phyloP scores from a whole-genome alignment of 2,888 invertebrate genomes.

The Cheilosia pagana region DNA sequence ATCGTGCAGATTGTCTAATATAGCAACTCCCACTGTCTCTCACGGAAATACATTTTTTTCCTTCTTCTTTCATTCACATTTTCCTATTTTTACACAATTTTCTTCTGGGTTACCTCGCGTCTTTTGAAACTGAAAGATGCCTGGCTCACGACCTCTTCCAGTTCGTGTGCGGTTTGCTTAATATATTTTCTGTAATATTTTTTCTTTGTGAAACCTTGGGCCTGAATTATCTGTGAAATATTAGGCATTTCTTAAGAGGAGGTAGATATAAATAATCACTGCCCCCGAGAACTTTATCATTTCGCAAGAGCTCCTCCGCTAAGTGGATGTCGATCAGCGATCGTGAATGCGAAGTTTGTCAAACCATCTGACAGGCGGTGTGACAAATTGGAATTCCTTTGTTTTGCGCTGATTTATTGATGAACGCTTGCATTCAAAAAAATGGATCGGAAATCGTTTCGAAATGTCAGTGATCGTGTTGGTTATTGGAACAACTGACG shows the following conservation, averaged over 20 bases:
- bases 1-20: slow-evolving; percentile 61
- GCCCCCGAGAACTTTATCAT: slow-evolving; percentile 45
- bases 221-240: slow-evolving; percentile 57
- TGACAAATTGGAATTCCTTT: slow-evolving; percentile 53
- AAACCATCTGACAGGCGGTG: slow-evolving; percentile 27
- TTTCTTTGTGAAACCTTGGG: slow-evolving; percentile 44
- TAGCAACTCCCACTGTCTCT: slow-evolving; percentile 51
- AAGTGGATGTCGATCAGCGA: slow-evolving; percentile 56
- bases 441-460: background rate
- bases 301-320: slow-evolving; percentile 45
- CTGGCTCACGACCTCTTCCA: slow-evolving; percentile 56
- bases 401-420: background rate
- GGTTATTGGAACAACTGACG: background rate
- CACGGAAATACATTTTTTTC: slow-evolving; percentile 60
- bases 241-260: slow-evolving; percentile 49
- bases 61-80: slow-evolving; percentile 26
- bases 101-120: slow-evolving; percentile 33
- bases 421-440: background rate
- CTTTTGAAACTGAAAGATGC: slow-evolving; percentile 52
- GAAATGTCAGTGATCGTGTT: background rate
- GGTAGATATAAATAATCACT: slow-evolving; percentile 44
- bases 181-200: slow-evolving; percentile 27
- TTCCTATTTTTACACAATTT: slow-evolving; percentile 45
- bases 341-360: slow-evolving; percentile 23
- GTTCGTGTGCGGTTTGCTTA: slow-evolving; percentile 50